phyloP scores from a whole-genome alignment of 1,140 invertebrate species.

The Sycophaga agraensis region DNA sequence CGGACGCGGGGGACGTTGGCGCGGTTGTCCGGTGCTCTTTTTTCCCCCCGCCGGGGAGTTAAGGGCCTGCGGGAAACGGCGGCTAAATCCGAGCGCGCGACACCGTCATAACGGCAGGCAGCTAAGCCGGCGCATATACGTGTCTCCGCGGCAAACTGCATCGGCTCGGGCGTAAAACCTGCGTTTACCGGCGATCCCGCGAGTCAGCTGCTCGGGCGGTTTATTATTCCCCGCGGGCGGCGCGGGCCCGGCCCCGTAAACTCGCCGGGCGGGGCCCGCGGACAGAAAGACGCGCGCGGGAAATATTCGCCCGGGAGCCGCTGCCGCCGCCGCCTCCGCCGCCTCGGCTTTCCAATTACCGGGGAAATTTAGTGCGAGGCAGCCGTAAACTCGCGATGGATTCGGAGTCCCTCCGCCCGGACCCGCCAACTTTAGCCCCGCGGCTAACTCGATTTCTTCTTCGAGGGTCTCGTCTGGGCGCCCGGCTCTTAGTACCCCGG shows the following conservation, averaged over 20 bases:
- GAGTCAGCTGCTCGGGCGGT: constrained; percentile 7
- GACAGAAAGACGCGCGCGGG: neutral
- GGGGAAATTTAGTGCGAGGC: neutral
- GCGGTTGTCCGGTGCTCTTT: too few relatives aligned
- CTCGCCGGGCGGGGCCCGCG: neutral
- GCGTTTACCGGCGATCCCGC: constrained; percentile 7
- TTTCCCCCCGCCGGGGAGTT: too few relatives aligned
- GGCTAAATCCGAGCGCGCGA: too few relatives aligned
- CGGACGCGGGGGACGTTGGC: too few relatives aligned
- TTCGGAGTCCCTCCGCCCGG: neutral
- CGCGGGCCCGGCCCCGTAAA: neutral
- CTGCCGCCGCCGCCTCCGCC: neutral
- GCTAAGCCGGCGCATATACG: too few relatives aligned
- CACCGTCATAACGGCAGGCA: too few relatives aligned
- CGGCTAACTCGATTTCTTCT: too few relatives aligned
- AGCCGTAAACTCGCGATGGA: neutral
- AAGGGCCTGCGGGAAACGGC: too few relatives aligned
- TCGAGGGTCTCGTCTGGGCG: too few relatives aligned
- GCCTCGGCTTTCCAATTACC: neutral
- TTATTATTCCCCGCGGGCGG: constrained; percentile 16
- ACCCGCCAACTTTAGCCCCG: too few relatives aligned
- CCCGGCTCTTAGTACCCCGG: too few relatives aligned
- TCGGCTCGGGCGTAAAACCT: neutral
- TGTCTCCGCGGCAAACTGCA: too few relatives aligned
- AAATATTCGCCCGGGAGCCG: neutral